Evolutionary conservation across 2,888 invertebrate genomes (phyloP), one percentile per base, ranked within the genome.

Genomic region (Drosophila anceps): DNA sequence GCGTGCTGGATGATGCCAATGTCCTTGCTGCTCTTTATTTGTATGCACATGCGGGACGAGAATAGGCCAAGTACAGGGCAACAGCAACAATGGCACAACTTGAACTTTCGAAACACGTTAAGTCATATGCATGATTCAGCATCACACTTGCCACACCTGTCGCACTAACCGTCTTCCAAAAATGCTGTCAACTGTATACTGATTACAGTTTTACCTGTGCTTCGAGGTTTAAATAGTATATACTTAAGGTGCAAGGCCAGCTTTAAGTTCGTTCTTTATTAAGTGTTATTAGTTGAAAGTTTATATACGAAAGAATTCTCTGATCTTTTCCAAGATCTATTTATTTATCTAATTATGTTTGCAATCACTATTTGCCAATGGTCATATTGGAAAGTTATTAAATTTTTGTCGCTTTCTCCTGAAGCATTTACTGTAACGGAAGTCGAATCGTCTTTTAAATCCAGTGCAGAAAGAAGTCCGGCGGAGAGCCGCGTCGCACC

Each of bases 41-140:
- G 51, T 31, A 10, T 51, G 37, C 44, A 57, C 39, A 46, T 46
- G 44, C 43, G 20, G 39, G n/a, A n/a, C 44, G 24, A 20, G 39
- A 33, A 39, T 64, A 37, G 39, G 33, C 46, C 53, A 64, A 64
- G 53, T 35, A 41, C 27, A 58, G 41, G 44, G 20, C 64, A 63
- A 24, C 18, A 12, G 18, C 57, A 72, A 63, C 57, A 70, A 72
- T 57, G 27, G 27, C 37, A 41, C 39, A 57, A 46, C 39, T 57
- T 72, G 39, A 72, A 44, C 57, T 72, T 29, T 57, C 24, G 31
- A 50, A 57, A 51, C 63, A 35, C 50, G 27, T 71, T 37, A 66
- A 43, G 37, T 43, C 50, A 58, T 18, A 66, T 43, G 20, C 43
- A 64, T 48, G 27, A 39, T 44, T 65, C 66, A 69, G n/a, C 39